Evolutionary conservation across 1,140 invertebrate genomes (phyloP).

Genomic region (Ips nitidus): DNA sequence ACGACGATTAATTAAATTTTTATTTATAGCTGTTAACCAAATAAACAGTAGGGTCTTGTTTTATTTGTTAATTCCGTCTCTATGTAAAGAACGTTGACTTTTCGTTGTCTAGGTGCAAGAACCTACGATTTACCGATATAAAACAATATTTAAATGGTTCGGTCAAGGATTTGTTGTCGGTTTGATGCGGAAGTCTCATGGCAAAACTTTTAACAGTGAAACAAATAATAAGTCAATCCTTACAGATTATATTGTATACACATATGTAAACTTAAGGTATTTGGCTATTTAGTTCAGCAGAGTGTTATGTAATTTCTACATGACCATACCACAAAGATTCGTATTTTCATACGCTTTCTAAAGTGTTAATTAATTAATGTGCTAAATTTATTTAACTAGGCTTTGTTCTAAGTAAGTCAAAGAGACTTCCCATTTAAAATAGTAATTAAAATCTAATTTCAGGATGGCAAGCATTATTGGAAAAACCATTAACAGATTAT

Average conservation of each 20-base stretch:
- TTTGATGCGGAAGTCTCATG: too few species aligned
- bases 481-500: conserved; percentile 3
- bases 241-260: too few species aligned
- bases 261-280: too few species aligned
- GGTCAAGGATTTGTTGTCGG: neutral
- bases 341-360: neutral
- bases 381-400: too few species aligned
- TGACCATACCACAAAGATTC: neutral
- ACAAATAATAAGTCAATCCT: too few species aligned
- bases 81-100: conserved; percentile 1
- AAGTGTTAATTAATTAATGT: neutral
- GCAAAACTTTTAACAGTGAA: too few species aligned
- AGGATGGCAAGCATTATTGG: neutral
- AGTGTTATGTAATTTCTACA: conserved; percentile 1
- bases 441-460: neutral
- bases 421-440: neutral
- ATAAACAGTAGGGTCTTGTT: neutral
- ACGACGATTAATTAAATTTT: neutral
- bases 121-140: conserved; percentile 2
- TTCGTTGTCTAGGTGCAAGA: neutral
- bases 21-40: neutral
- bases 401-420: too few species aligned
- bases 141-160: conserved; percentile 4
- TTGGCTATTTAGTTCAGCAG: neutral
- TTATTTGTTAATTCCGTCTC: neutral